Conservation (phyloP, 1,140 invertebrate genomes). For the Cherax destructor region DNA sequence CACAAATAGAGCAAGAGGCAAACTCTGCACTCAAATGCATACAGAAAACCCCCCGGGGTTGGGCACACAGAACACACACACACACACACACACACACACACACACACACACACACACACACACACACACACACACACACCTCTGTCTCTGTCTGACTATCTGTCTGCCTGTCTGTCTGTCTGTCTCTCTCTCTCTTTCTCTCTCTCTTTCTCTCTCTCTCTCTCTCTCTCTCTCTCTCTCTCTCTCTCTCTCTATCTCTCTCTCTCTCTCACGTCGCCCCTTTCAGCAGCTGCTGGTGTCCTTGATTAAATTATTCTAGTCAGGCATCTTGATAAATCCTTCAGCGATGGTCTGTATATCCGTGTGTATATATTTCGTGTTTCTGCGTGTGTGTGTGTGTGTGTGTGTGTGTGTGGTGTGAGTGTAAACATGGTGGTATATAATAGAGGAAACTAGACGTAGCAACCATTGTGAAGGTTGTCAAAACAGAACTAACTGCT, state of each 20-base stretch:
- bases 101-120: too few species aligned
- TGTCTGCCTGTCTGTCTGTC: background rate
- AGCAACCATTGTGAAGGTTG: too few species aligned
- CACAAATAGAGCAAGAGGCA: too few species aligned
- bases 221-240: background rate
- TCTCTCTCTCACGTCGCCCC: conserved; percentile 11
- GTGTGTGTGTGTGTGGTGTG: conserved; percentile 50
- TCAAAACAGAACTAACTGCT: too few species aligned
- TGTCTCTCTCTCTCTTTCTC: background rate
- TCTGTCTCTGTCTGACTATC: too few species aligned
- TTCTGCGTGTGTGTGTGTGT: conserved; percentile 46
- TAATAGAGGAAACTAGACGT: too few species aligned
- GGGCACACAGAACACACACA: background rate
- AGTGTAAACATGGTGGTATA: too few species aligned
- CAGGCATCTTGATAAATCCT: conserved; percentile 37
- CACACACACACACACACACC: too few species aligned
- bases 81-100: too few species aligned
- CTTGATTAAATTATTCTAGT: conserved; percentile 40
- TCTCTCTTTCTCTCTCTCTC: background rate
- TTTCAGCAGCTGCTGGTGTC: conserved; percentile 23
- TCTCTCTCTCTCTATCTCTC: conserved; percentile 21
- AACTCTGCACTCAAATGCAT: too few species aligned
- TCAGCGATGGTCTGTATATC: background rate
- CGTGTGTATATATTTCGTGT: background rate
- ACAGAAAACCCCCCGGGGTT: too few species aligned